Evolutionary conservation across 1,140 invertebrate species (phyloP).

Genomic region (Proales similis): DNA sequence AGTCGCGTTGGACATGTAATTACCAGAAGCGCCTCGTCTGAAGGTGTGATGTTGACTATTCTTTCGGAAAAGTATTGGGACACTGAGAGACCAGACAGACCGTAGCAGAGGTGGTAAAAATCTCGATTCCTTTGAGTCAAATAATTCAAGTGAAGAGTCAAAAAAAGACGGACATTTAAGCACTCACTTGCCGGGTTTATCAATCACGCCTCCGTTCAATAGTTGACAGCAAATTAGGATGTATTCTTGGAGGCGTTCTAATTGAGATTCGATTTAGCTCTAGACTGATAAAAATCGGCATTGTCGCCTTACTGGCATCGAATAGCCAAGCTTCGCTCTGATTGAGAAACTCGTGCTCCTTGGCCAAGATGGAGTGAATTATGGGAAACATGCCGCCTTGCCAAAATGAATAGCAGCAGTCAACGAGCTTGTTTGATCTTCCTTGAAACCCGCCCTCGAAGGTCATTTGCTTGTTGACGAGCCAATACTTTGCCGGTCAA

Average conservation of each 20-base stretch:
- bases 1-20: constrained; percentile 49
- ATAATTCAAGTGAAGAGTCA: neutral
- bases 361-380: constrained; percentile 39
- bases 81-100: constrained; percentile 83
- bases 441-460: constrained; percentile 79
- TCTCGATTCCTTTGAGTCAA: constrained; percentile 66
- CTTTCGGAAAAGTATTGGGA: constrained; percentile 71
- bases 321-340: constrained; percentile 34
- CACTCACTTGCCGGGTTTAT: constrained; percentile 84
- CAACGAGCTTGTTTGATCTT: constrained; percentile 93
- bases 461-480: constrained; percentile 76
- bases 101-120: constrained; percentile 93
- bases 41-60: constrained; percentile 51
- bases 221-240: constrained; percentile 84
- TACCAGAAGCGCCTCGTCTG: constrained; percentile 60
- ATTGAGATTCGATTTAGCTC: constrained; percentile 42
- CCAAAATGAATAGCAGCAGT: constrained; percentile 98
- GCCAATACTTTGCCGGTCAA: constrained; percentile 62
- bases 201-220: constrained; percentile 77
- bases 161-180: neutral
- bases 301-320: constrained; percentile 41
- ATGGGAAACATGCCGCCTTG: constrained; percentile 81
- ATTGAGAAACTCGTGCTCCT: constrained; percentile 5
- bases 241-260: constrained; percentile 79
- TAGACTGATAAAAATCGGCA: neutral